Evolutionary conservation across 2,113 vertebrate species (phyloP).

Genomic region (Saccopteryx leptura): DNA sequence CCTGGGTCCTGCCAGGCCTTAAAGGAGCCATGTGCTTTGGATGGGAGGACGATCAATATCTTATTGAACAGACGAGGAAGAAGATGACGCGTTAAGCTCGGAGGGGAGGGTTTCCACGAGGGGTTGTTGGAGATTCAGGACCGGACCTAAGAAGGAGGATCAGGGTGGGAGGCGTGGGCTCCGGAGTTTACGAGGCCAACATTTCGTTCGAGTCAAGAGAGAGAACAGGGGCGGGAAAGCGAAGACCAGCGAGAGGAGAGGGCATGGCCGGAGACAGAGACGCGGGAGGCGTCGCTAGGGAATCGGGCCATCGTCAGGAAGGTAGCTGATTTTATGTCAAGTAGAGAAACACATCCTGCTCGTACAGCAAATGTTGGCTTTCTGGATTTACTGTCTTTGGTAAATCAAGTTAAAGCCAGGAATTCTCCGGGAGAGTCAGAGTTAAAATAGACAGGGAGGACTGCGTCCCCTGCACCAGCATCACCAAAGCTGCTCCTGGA

Average conservation of each 20-base stretch:
- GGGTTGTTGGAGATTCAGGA: neutral
- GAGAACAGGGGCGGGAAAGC: neutral
- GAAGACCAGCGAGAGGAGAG: neutral
- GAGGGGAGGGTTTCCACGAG: fast-evolving
- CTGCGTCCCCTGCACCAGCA: neutral
- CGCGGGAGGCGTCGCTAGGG: neutral
- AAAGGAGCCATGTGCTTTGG: neutral
- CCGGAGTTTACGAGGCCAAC: neutral
- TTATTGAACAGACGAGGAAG: neutral
- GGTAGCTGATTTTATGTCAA: slow-evolving; percentile 2
- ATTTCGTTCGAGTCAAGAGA: neutral
- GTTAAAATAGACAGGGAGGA: slow-evolving; percentile 20
- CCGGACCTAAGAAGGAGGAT: neutral
- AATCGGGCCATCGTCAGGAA: neutral
- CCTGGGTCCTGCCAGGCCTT: neutral
- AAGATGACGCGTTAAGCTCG: neutral
- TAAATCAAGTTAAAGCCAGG: neutral
- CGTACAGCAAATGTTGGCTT: neutral
- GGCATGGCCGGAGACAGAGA: neutral
- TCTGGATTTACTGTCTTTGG: neutral
- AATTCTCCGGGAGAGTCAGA: neutral
- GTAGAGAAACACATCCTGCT: neutral
- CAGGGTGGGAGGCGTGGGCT: neutral
- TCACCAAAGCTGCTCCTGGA: neutral
- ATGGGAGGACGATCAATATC: neutral